These are phyloP conservation scores for Orientallactaga bullata DNA, from an alignment of 2,113 vertebrate species.

Conservation along the genomic window DNA sequence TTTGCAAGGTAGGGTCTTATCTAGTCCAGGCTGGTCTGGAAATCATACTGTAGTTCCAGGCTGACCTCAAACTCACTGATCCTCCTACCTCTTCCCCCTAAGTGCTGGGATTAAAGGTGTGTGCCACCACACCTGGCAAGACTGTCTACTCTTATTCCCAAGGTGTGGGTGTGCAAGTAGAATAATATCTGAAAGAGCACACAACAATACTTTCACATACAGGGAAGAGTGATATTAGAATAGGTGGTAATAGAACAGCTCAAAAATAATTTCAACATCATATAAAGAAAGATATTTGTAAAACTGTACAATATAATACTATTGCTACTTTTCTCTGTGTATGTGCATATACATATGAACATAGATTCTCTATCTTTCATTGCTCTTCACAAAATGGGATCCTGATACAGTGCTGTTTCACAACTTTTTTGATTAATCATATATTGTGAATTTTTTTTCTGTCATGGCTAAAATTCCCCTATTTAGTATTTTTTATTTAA, in stretches of 20 bases:
- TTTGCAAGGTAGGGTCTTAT: no score
- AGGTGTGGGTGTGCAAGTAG: neutral
- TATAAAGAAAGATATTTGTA: neutral
- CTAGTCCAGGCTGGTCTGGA: no score
- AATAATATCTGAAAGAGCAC: conserved; percentile 12
- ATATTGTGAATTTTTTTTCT: neutral
- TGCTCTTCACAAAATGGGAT: neutral
- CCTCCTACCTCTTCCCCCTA: no score
- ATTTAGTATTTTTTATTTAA: neutral
- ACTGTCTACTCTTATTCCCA: neutral
- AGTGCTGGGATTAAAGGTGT: no score
- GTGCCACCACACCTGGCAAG: no score
- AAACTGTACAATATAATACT: neutral
- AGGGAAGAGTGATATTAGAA: neutral
- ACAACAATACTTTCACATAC: neutral
- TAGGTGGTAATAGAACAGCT: neutral
- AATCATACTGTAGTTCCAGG: no score
- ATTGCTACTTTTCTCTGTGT: neutral
- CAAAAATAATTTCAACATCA: conserved; percentile 2
- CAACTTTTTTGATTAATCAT: neutral
- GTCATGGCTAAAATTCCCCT: neutral
- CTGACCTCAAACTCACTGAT: no score
- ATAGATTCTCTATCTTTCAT: neutral
- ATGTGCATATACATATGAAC: neutral
- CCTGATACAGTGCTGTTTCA: neutral